Conservation (phyloP, 2,113 vertebrate genomes). For the Heterocephalus glaber region DNA sequence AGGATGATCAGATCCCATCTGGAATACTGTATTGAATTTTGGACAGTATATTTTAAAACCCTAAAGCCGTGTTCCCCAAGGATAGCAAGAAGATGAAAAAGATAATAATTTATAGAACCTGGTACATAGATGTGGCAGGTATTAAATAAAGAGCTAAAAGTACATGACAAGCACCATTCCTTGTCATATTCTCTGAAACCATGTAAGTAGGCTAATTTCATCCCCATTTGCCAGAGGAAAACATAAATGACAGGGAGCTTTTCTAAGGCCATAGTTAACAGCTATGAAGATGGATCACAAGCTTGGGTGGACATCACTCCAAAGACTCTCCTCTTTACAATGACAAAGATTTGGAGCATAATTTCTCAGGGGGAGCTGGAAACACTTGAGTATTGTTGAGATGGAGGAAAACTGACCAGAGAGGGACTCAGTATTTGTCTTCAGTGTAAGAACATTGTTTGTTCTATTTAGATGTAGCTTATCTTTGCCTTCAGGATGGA, state of each 20-base stretch:
- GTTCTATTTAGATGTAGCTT: background rate
- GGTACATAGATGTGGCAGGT: background rate
- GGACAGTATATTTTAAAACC: conserved; percentile 2
- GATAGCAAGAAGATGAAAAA: background rate
- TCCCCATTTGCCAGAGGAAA: background rate
- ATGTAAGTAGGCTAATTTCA: background rate
- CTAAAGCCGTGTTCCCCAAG: background rate
- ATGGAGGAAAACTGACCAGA: background rate
- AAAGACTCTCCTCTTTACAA: background rate
- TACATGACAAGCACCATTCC: background rate
- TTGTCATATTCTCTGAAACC: background rate
- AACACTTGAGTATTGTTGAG: background rate
- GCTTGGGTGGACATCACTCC: background rate
- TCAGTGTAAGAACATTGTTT: background rate
- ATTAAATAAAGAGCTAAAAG: background rate
- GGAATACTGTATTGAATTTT: conserved; percentile 37
- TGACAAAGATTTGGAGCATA: background rate
- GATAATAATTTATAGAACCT: background rate
- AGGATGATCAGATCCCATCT: conserved; percentile 36
- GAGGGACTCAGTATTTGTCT: background rate
- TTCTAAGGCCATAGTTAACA: conserved; percentile 2
- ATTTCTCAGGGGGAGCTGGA: background rate
- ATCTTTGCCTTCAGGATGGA: background rate
- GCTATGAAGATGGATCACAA: background rate
- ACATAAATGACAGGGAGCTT: background rate